These are phyloP conservation scores for Elaeidobius kamerunicus DNA, from an alignment of 2,888 invertebrate genomes.

Conservation along the genomic window DNA sequence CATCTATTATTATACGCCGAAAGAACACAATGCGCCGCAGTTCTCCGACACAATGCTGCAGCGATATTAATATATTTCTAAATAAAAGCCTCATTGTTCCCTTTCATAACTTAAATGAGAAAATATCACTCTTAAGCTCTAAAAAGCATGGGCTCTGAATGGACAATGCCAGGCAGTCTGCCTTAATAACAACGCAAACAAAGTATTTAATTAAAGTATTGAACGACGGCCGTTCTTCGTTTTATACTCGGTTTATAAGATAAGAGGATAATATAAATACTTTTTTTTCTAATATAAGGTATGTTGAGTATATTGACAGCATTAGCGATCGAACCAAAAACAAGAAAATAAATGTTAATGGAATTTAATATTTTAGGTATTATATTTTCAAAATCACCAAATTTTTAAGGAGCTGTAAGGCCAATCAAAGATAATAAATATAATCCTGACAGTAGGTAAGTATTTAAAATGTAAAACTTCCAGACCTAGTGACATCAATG, in stretches of 20 bases:
- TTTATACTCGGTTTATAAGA: no score
- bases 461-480: no score
- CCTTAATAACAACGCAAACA: conserved; percentile 28
- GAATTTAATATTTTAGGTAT: not conserved
- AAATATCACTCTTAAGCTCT: conserved; percentile 30
- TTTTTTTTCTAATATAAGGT: not conserved
- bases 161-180: conserved; percentile 28
- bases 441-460: no score
- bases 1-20: conserved; percentile 9
- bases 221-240: conserved; percentile 20
- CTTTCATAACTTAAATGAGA: conserved; percentile 30
- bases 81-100: conserved; percentile 27
- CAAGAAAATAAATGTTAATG: not conserved
- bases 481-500: no score
- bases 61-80: conserved; percentile 29
- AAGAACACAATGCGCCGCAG: conserved; percentile 16
- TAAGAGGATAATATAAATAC: not conserved
- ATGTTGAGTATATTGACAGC: no score
- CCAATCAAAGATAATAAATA: no score
- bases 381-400: not conserved
- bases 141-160: conserved; percentile 25
- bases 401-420: not conserved
- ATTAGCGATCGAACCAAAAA: no score
- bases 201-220: conserved; percentile 28
- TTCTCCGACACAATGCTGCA: conserved; percentile 15